A percentile compares a stretch with the other conserved stretches of the same genome.
These are phyloP conservation scores for Drosophila aff. DNA, from an alignment of 1,140 invertebrate genomes.

Conservation along the genomic window DNA sequence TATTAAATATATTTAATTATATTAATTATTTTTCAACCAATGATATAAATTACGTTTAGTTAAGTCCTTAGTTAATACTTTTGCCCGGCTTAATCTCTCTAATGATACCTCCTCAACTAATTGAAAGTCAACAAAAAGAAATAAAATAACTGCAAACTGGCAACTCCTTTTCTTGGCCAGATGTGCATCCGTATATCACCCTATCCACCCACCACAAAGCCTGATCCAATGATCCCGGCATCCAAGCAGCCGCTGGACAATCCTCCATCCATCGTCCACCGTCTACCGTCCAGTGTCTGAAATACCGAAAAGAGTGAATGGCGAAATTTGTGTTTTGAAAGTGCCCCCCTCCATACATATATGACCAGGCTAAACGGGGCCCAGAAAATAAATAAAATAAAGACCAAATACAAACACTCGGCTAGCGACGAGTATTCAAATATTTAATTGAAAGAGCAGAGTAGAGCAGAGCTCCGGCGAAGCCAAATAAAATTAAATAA, in stretches of 20 bases:
- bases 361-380: conserved; percentile 19
- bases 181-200: conserved; percentile 37
- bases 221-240: conserved; percentile 18
- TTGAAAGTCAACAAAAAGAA: conserved; percentile 14
- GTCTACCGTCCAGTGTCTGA: not conserved
- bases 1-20: too few relatives aligned
- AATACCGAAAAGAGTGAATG: conserved; percentile 48
- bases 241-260: conserved; percentile 11
- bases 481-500: conserved; percentile 37
- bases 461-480: conserved; percentile 18
- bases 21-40: too few relatives aligned
- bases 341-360: conserved; percentile 17
- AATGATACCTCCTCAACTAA: conserved; percentile 19
- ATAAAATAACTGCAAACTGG: not conserved
- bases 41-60: too few relatives aligned
- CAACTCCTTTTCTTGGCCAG: conserved; percentile 24
- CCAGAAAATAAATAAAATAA: conserved; percentile 17
- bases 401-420: conserved; percentile 42
- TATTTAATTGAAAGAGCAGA: conserved; percentile 68
- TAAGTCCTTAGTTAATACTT: too few relatives aligned
- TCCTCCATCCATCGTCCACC: not conserved
- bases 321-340: conserved; percentile 58
- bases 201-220: conserved; percentile 17
- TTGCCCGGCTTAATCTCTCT: not conserved
- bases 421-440: conserved; percentile 56